Evolutionary conservation across 2,888 invertebrate species (phyloP), one percentile per base, ranked within the genome.

Genomic region (Drosophila fulvimacula): DNA sequence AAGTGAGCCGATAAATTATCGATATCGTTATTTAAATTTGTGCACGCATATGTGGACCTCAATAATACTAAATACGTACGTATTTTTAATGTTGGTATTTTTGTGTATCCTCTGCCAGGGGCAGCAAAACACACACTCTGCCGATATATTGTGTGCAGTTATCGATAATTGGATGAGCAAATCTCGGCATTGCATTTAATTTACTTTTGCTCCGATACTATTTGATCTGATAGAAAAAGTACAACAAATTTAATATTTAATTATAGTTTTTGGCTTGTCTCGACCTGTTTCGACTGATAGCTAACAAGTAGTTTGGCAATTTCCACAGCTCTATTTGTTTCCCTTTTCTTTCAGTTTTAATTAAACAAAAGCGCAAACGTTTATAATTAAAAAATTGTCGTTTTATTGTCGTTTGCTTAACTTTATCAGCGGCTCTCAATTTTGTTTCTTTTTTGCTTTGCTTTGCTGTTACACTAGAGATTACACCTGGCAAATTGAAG

Each of bases 401-500:
- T 83, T 49, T 81, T 76, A 60, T 67, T 81, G 88, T 76, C 82
- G 82, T 88, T 83, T 77, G 80, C 76, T 88, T 88, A 85, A 71
- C 74, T 79, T 88, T 82, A 79, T 83, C 75, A 67, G 55, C 66
- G 41, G 17, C 68, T 76, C 36, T 60, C 44, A 41, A 49, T 61
- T 69, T 64, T 6, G n/a, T 46, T 65, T 69, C 65, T 70, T 81
- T 52, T 48, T 72, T 44, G 24, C 30, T 9, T 53, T 53, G 41
- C 64, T 59, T 30, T 57, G 67, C 55, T 52, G 59, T 70, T 82
- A 82, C 79, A 83, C 68, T 72, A 39, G 60, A 83, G 83, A 83
- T 83, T 83, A 83, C 88, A 85, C 82, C 78, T 88, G 72, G 80
- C 80, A 74, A 83, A 80, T 84, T 84, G 85, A 44, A 41, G 67